These are phyloP conservation scores for Sebastes flavidus DNA, from an alignment of 2,797 vertebrate species.

Conservation along the genomic window DNA sequence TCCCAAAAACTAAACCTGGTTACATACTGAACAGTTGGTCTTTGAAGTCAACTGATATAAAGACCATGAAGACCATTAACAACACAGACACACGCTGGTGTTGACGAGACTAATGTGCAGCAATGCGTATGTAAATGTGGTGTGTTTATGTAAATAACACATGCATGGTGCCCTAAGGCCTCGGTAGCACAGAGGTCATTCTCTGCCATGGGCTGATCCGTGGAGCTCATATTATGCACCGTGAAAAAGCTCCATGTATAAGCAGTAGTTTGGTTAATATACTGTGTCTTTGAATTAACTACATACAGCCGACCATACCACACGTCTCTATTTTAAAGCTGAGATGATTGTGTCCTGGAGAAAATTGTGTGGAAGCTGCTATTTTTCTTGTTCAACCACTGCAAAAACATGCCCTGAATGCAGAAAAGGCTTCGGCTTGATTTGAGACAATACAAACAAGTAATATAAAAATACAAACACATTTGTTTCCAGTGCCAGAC, in stretches of 20 bases:
- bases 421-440: neutral
- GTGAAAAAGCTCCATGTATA: neutral
- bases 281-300: neutral
- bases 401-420: neutral
- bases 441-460: neutral
- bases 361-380: neutral
- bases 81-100: neutral
- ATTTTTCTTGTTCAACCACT: neutral
- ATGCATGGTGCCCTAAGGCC: neutral
- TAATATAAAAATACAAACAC: neutral
- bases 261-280: neutral
- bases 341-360: neutral
- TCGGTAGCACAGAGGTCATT: neutral
- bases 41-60: neutral
- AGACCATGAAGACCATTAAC: neutral
- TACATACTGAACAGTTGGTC: neutral
- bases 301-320: neutral
- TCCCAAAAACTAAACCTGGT: neutral
- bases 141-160: neutral
- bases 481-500: neutral
- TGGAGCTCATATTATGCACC: neutral
- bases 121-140: neutral
- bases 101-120: neutral
- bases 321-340: neutral
- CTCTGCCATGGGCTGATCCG: constrained; percentile 2